Evolutionary conservation across 2,888 invertebrate species (phyloP), one percentile per base, ranked within the genome.

Genomic region (Trissonchulus latispiculum): DNA sequence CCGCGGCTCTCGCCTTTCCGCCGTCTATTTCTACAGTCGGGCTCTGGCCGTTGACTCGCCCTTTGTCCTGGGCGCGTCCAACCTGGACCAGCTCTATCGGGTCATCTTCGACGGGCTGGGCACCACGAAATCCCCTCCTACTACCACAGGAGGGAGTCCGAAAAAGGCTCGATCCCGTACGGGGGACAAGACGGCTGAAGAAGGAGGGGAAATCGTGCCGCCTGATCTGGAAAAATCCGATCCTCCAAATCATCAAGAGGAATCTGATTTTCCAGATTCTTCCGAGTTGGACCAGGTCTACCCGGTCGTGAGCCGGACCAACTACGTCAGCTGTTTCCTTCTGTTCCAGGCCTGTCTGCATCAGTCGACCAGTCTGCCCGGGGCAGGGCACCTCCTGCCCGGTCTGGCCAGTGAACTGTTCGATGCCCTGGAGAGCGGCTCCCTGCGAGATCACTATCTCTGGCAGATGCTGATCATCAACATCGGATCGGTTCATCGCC

Each of bases 81-180:
- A 73, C 48, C 8, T 73, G n/a, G 73, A 73, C 29, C 70, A 69
- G 32, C 33, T 73, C 31, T 73, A 32, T 71, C 69, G 69, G 8
- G 8, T 36, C 15, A 68, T 33, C 36, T 2, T 68, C 35, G 69
- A 68, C 8, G 18, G 18, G 18, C n/a, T 59, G 59, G n/a, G n/a
- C n/a, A n/a, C n/a, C n/a, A n/a, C n/a, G n/a, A n/a, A n/a, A n/a
- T n/a, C n/a, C n/a, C n/a, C n/a, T n/a, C n/a, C n/a, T n/a, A n/a
- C n/a, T n/a, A n/a, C n/a, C n/a, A n/a, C n/a, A n/a, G n/a, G n/a
- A n/a, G n/a, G n/a, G n/a, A n/a, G n/a, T n/a, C n/a, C n/a, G n/a
- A n/a, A n/a, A n/a, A n/a, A n/a, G n/a, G n/a, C n/a, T n/a, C n/a
- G n/a, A n/a, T 48, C 48, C 8, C 23, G 8, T 23, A 48, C 23